phyloP scores from a whole-genome alignment of 2,113 vertebrate genomes.

The Oreochromis tanganicae region DNA sequence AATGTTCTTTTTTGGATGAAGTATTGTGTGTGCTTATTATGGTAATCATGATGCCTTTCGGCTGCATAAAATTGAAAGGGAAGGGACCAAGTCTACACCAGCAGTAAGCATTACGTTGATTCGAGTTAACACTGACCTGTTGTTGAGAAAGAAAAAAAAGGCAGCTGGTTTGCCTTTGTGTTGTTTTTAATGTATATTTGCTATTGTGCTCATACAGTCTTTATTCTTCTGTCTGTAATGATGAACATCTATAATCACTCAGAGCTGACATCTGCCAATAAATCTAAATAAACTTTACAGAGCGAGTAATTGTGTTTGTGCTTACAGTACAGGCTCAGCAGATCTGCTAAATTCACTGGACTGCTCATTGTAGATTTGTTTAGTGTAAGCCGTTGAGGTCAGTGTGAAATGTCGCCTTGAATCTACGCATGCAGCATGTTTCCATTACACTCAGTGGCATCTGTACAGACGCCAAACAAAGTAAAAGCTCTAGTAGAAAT shows the following conservation, averaged over 20 bases:
- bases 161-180: neutral
- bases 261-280: neutral
- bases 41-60: neutral
- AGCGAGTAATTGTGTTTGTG: neutral
- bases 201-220: neutral
- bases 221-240: neutral
- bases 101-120: neutral
- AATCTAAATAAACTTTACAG: neutral
- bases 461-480: constrained; percentile 24
- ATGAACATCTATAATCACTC: neutral
- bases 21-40: neutral
- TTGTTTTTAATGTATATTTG: neutral
- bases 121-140: neutral
- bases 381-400: neutral
- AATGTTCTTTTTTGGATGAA: neutral
- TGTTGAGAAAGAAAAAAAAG: neutral
- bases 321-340: neutral
- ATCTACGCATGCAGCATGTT: neutral
- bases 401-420: neutral
- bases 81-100: neutral
- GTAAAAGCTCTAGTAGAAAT: constrained; percentile 48
- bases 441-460: constrained; percentile 19
- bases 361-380: neutral
- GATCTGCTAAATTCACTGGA: neutral
- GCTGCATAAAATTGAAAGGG: neutral